These are phyloP conservation scores for Cirrhinus mrigala DNA, from an alignment of 2,797 vertebrate genomes.

Conservation along the genomic window DNA sequence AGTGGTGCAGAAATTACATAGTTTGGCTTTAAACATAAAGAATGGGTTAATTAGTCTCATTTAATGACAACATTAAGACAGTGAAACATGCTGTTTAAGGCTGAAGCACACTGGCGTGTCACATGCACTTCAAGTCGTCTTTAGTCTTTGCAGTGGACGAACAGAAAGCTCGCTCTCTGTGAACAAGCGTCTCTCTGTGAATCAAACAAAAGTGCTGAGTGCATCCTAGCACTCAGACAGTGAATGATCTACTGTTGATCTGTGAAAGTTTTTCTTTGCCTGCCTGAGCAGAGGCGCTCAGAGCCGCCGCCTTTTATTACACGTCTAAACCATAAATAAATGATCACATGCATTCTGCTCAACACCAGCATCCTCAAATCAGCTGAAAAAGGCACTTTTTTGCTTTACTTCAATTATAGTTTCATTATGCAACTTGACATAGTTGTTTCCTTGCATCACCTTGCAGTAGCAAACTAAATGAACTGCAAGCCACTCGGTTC, in stretches of 20 bases:
- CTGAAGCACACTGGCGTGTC: constrained; percentile 25
- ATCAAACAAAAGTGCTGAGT: constrained; percentile 45
- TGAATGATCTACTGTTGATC: constrained; percentile 47
- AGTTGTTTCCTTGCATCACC: not conserved
- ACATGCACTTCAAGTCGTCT: constrained; percentile 34
- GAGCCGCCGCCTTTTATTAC: not conserved
- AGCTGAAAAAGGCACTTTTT: not conserved
- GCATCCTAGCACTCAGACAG: constrained; percentile 44
- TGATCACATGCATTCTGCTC: not conserved
- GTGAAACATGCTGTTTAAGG: not conserved
- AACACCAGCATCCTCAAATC: not conserved
- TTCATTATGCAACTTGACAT: not conserved
- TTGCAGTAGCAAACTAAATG: not conserved
- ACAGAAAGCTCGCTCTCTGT: not conserved
- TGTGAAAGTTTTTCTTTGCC: constrained; percentile 6
- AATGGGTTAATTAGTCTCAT: not conserved
- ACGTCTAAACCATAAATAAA: constrained; percentile 18
- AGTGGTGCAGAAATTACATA: not conserved
- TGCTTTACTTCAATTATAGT: not conserved
- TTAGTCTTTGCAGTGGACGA: not conserved
- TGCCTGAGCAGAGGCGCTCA: not conserved
- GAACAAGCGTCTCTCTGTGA: constrained; percentile 42
- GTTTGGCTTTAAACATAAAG: not conserved
- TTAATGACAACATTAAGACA: constrained; percentile 4
- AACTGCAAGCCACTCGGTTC: not conserved